These are phyloP conservation scores for Reticulitermes lucifugus DNA, from an alignment of 2,888 invertebrate species.

Conservation along the genomic window DNA sequence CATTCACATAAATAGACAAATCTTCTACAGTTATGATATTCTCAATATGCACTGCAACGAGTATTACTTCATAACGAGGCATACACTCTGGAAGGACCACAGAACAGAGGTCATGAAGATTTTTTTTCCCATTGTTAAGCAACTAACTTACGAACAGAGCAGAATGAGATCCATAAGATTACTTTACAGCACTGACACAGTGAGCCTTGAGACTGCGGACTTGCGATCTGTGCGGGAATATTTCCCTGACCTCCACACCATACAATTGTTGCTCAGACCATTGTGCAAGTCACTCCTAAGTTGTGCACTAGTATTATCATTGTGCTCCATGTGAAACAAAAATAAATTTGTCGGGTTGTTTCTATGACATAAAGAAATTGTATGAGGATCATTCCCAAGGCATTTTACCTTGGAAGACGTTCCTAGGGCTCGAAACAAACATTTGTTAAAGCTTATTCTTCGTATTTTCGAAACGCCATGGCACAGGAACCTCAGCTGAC, in stretches of 20 bases:
- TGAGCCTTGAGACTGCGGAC: background rate
- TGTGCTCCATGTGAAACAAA: background rate
- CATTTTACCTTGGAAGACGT: background rate
- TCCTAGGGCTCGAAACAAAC: background rate
- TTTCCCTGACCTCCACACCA: constrained; percentile 8
- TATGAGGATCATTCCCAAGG: background rate
- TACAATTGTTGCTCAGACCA: background rate
- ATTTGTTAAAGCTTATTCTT: background rate
- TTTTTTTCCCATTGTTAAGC: no score
- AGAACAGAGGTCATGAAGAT: no score
- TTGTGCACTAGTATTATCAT: constrained; percentile 11
- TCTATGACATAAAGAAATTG: background rate
- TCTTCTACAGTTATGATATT: no score
- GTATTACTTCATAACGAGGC: no score
- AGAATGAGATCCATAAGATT: no score
- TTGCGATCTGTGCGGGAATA: background rate
- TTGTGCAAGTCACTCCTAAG: background rate
- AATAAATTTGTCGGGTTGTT: background rate
- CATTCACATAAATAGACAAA: no score
- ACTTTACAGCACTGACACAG: no score
- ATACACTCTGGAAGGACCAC: no score
- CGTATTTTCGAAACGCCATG: no score
- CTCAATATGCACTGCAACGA: no score
- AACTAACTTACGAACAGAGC: no score
- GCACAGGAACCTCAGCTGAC: no score